Evolutionary conservation across 1,140 invertebrate genomes (phyloP).

Genomic region (Forficula auricularia): DNA sequence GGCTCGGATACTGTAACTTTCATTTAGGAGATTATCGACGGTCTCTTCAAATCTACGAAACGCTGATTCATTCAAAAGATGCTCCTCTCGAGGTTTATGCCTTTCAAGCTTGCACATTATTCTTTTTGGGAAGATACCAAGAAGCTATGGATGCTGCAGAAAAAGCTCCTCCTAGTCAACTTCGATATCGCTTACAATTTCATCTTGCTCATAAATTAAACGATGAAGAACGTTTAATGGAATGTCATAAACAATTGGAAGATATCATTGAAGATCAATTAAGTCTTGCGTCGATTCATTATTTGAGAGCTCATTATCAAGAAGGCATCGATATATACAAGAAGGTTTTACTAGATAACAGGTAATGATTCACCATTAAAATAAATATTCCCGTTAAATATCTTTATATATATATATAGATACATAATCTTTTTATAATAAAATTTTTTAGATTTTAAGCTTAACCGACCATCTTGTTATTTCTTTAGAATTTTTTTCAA

Average conservation of each 20-base stretch:
- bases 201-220: conserved; percentile 87
- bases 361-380: conserved; percentile 31
- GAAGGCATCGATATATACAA: conserved; percentile 99
- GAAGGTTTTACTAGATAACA: conserved; percentile 76
- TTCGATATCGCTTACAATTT: conserved; percentile 72
- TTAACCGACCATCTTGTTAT: too few species aligned
- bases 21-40: conserved; percentile 85
- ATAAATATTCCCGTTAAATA: too few species aligned
- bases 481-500: too few species aligned
- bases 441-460: too few species aligned
- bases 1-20: conserved; percentile 88
- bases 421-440: too few species aligned
- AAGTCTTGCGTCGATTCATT: conserved; percentile 90
- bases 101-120: conserved; percentile 86
- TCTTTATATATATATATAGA: too few species aligned
- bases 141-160: conserved; percentile 37
- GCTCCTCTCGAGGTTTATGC: conserved; percentile 37
- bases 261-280: conserved; percentile 88
- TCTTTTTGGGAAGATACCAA: conserved; percentile 76
- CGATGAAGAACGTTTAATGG: conserved; percentile 68
- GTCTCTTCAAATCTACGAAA: conserved; percentile 57
- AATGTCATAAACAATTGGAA: conserved; percentile 64
- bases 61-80: conserved; percentile 25
- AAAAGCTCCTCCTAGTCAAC: conserved; percentile 35
- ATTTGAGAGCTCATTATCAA: conserved; percentile 87